Evolutionary conservation across 2,888 invertebrate genomes (phyloP), one percentile per base, ranked within the genome.

Genomic region (Trichopoda pennipes): DNA sequence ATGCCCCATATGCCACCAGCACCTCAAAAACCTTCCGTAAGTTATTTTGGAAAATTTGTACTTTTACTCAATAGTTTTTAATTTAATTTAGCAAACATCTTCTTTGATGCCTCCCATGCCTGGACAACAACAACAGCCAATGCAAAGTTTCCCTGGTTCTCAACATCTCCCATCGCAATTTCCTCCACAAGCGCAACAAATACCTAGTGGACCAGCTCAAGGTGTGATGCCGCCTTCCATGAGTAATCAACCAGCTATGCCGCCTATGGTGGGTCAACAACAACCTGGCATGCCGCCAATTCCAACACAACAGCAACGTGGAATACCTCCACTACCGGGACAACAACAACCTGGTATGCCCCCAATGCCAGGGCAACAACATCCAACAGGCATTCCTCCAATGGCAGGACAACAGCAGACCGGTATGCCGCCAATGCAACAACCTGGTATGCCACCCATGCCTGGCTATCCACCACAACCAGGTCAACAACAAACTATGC

Each of bases 1-100:
- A 85, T 90, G 84, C 91, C 91, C 10, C 90, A 91, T 61, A 90
- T 90, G 90, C 91, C 90, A 19, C 89, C 90, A 63, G 86, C 87
- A 28, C 10, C 60, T 0, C 75, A 79, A 55, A 80, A 73, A 53
- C 14, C 53, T 16, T 6, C 28, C 2, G 14, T 23, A 69, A 21
- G 17, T 28, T 53, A 19, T 16, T 49, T 47, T 14, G 1, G 8
- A 47, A 58, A 47, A 3, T 47, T 4, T 4, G 68, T 69, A 0
- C 2, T 38, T 38, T 12, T 38, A 23, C 16, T 16, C 4, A 23
- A 19, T 17, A 55, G 19, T 35, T 53, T 53, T 38, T n/a, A n/a
- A n/a, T n/a, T 53, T 76, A 10, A 44, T 47, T 66, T 49, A 83
- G 76, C 75, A 82, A 76, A 51, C 75, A 10, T 73, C 64, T 49